These are phyloP conservation scores for Rhyacophila brunnea DNA, from an alignment of 1,140 invertebrate species.

Conservation along the genomic window DNA sequence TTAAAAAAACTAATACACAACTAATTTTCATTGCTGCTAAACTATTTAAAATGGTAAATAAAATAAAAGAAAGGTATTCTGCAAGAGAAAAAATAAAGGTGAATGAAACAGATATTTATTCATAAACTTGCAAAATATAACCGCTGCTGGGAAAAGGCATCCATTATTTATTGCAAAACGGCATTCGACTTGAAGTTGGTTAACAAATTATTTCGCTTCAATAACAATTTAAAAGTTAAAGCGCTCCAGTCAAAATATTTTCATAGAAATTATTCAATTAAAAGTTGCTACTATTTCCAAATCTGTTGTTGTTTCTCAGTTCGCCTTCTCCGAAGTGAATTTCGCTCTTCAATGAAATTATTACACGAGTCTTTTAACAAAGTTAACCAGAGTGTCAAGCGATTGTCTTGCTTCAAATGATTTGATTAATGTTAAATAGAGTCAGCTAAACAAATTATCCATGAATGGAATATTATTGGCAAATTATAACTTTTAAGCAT, in stretches of 20 bases:
- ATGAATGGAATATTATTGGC: neutral
- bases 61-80: too few relatives aligned
- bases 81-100: too few relatives aligned
- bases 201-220: neutral
- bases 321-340: neutral
- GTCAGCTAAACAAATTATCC: neutral
- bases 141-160: too few relatives aligned
- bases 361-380: constrained; percentile 11
- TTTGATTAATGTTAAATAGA: constrained; percentile 10
- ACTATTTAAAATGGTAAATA: too few relatives aligned
- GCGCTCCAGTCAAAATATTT: constrained; percentile 7
- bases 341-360: neutral
- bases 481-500: neutral
- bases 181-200: too few relatives aligned
- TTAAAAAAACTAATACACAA: too few relatives aligned
- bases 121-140: too few relatives aligned
- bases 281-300: constrained; percentile 19
- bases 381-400: constrained; percentile 14
- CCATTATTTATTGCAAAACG: too few relatives aligned
- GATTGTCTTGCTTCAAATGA: constrained; percentile 6
- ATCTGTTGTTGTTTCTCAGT: constrained; percentile 17
- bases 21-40: too few relatives aligned
- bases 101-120: too few relatives aligned
- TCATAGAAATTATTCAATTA: constrained; percentile 20
- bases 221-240: constrained; percentile 14